Evolutionary conservation across 2,888 invertebrate genomes (phyloP).

Genomic region (Falcaria lacertinaria): DNA sequence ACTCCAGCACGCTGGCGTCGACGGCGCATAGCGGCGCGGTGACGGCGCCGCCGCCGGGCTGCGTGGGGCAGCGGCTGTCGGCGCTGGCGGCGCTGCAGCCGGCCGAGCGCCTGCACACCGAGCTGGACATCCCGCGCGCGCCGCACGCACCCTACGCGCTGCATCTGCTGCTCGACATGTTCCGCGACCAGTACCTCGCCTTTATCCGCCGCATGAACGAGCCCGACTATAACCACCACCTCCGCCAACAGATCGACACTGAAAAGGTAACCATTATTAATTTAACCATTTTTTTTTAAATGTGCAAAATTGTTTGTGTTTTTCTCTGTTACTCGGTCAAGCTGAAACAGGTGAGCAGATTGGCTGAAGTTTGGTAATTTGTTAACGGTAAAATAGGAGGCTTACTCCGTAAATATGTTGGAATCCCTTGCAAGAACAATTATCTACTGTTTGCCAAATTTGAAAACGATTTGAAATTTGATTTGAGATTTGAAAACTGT

Average conservation of each 20-base stretch:
- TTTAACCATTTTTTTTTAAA: too few relatives aligned
- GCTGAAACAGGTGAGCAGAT: too few relatives aligned
- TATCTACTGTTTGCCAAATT: too few relatives aligned
- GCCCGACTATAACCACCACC: constrained; percentile 84
- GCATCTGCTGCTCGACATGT: constrained; percentile 92
- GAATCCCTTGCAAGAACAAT: too few relatives aligned
- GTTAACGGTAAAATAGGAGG: too few relatives aligned
- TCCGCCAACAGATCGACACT: constrained; percentile 88
- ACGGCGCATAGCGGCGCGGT: constrained; percentile 87
- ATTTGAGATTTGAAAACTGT: too few relatives aligned
- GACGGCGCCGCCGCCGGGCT: constrained; percentile 93
- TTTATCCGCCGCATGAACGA: constrained; percentile 92
- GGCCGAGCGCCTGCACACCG: constrained; percentile 84
- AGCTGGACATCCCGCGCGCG: constrained; percentile 89
- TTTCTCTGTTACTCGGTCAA: too few relatives aligned
- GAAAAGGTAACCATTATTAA: constrained; percentile 82
- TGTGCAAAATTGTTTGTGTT: too few relatives aligned
- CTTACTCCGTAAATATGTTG: too few relatives aligned
- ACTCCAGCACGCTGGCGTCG: constrained; percentile 92
- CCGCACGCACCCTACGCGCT: constrained; percentile 91
- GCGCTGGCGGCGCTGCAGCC: constrained; percentile 85
- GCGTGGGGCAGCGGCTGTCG: constrained; percentile 93
- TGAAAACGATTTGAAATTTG: too few relatives aligned
- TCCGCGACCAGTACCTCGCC: constrained; percentile 91
- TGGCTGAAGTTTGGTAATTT: too few relatives aligned